Base-by-base conservation (phyloP, 1,140 invertebrate species). In the Macrocentrus cingulum region DNA sequence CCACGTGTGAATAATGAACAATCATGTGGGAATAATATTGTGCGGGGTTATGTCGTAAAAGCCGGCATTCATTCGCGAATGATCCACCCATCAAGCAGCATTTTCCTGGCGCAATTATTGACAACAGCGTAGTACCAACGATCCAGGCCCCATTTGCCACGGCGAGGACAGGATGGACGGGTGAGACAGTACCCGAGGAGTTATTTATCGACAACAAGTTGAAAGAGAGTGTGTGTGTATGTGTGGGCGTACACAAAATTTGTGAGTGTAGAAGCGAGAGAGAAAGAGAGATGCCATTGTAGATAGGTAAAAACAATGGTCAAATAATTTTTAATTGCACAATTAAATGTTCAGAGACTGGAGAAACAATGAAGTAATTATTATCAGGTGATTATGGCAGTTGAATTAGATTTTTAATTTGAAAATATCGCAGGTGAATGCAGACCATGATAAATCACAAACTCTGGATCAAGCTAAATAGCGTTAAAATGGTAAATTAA, bases 171-270 rank as follows among this genome's bases (percentile, higher is more conserved):
- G 49, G 29, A 51, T 51, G 49, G 49, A 51, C 49, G 49, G 49
- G 49, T 51, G 49, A 51, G 49, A 51, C 49, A 36, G 49, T 34
- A 51, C 49, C 49, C 32, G 49, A 37, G 25, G 49, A 51, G 32
- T 51, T 20, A 51, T 51, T 51, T 51, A 51, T 51, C 32, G 49
- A 51, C 49, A 36, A 51, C 49, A 34, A 51, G 29, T 51, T 9
- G 16, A 36, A 36, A 37, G 49, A 19, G 25, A 32, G 23, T n/a
- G n/a, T 49, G 25, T 34, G 23, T 34, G 18, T 4, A 9, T 49
- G 13, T 15, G n/a, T 49, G 25, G 29, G 13, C 8, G 16, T 2
- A 15, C 9, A 16, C 7, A 15, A 13, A 16, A 13, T 9, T 29
- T 15, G 23, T 32, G 19, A 15, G 19, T 44, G 41, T 16, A 44